Evolutionary conservation across 1,140 invertebrate species (phyloP), one percentile per base, ranked within the genome.

Genomic region (Caenorhabditis tropicalis): DNA sequence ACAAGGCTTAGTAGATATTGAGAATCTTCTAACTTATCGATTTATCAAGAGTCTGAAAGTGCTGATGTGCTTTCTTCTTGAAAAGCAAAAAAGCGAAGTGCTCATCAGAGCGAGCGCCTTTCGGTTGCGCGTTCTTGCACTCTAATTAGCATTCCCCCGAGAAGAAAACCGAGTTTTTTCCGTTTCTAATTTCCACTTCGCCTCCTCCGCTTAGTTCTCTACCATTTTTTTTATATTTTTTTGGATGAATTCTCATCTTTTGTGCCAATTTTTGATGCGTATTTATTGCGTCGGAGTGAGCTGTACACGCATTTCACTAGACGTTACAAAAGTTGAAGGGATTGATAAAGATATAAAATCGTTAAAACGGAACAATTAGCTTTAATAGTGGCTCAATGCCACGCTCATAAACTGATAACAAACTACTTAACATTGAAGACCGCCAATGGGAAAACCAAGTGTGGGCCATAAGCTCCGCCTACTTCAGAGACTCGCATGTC

Each of bases 131-230:
- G 65, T 74, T 74, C 36, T 74, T 74, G 65, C 65, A 43, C 65
- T 74, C 65, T 74, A 74, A 74, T 74, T 74, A 74, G 65, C 65
- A 74, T 74, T 74, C 36, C 65, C 65, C 36, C 36, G 36, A 39
- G 65, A 39, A 39, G 65, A 46, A 65, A 65, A 65, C 31, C 58
- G 58, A 65, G 58, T 65, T 65, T 65, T 51, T 65, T 65, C 21
- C 58, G 29, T 65, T 65, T 65, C 58, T 65, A 33, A 65, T 65
- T 65, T 65, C 58, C 58, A 65, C 31, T 36, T 36, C 58, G 33
- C 24, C 29, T 65, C 58, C 2, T 65, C 15, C 33, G 58, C 58
- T 19, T 21, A 21, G 10, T 5, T 58, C 53, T 5, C 53, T 58
- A 58, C 53, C 53, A 58, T 29, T 58, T 58, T 58, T 58, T 58